Percentiles rank a stretch among this genome's conserved stretches.
Evolutionary conservation across 2,888 invertebrate genomes (phyloP).

Genomic region (Conchocele bisecta): DNA sequence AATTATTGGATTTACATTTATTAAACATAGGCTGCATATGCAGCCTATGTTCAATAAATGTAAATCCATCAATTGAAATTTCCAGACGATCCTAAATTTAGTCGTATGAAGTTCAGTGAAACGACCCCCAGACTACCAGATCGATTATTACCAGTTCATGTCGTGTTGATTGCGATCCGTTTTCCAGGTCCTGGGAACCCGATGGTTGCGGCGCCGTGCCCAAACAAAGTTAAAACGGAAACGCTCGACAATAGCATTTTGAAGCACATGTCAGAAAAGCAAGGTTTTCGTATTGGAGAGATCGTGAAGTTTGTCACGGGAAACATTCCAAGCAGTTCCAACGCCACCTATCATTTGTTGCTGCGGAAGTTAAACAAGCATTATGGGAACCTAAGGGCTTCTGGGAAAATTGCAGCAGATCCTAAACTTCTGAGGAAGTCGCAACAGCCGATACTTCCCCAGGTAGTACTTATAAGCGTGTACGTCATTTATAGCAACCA

Average conservation of each 20-base stretch:
- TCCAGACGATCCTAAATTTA: no score
- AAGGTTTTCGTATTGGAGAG: constrained; percentile 77
- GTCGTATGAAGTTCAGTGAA: no score
- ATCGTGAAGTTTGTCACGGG: constrained; percentile 76
- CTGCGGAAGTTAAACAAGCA: constrained; percentile 62
- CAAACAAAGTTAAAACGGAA: constrained; percentile 75
- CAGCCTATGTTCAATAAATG: no score
- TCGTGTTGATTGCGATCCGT: no score
- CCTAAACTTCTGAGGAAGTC: constrained; percentile 25
- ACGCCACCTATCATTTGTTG: constrained; percentile 78
- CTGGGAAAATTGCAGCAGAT: constrained; percentile 43
- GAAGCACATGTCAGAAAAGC: constrained; percentile 77
- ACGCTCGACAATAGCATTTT: constrained; percentile 74
- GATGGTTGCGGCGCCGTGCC: constrained; percentile 72
- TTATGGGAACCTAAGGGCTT: constrained; percentile 32
- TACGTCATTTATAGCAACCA: no score
- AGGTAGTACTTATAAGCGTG: no score
- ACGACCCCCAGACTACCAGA: no score
- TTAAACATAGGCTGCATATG: no score
- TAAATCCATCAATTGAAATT: no score
- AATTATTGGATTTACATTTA: no score
- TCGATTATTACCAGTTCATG: no score
- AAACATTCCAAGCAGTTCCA: constrained; percentile 77
- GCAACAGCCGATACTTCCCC: no score
- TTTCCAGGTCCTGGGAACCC: constrained; percentile 68